Conservation (phyloP, 2,113 vertebrate species). For the Ammospiza nelsoni region DNA sequence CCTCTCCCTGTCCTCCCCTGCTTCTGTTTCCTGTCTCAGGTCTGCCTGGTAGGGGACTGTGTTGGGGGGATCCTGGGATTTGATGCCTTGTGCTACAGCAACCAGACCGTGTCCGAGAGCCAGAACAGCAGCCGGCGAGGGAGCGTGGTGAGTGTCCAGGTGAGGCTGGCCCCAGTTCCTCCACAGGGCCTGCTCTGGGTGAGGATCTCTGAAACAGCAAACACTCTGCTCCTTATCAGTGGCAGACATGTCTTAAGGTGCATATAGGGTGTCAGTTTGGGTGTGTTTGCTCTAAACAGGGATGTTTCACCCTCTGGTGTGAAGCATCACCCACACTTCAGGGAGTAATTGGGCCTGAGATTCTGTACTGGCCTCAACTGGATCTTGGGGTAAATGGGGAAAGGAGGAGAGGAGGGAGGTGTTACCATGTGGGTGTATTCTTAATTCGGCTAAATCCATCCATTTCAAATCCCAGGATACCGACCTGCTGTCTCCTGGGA, state of each 20-base stretch:
- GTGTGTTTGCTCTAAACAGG: neutral
- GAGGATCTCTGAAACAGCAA: neutral
- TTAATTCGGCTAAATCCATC: neutral
- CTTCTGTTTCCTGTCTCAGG: slow-evolving; percentile 74
- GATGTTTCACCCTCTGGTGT: neutral
- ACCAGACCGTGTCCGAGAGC: slow-evolving; percentile 87
- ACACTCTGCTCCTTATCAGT: neutral
- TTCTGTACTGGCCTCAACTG: neutral
- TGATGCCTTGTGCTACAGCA: slow-evolving; percentile 92
- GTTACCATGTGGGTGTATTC: neutral
- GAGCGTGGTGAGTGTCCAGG: slow-evolving; percentile 90
- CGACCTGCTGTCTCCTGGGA: slow-evolving; percentile 91
- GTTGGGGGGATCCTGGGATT: slow-evolving; percentile 97
- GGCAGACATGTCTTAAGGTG: neutral
- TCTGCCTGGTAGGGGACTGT: slow-evolving; percentile 96
- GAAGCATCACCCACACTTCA: neutral
- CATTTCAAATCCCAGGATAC: slow-evolving; percentile 81
- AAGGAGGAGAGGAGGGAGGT: neutral
- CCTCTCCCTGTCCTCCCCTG: neutral
- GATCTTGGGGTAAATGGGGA: neutral
- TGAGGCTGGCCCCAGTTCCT: slow-evolving; percentile 23
- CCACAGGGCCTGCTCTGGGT: neutral
- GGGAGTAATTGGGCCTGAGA: neutral
- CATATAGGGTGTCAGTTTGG: neutral
- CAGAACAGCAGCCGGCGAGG: slow-evolving; percentile 93